Evolutionary conservation across 2,888 invertebrate species (phyloP).

Genomic region (Camponotus fellah): DNA sequence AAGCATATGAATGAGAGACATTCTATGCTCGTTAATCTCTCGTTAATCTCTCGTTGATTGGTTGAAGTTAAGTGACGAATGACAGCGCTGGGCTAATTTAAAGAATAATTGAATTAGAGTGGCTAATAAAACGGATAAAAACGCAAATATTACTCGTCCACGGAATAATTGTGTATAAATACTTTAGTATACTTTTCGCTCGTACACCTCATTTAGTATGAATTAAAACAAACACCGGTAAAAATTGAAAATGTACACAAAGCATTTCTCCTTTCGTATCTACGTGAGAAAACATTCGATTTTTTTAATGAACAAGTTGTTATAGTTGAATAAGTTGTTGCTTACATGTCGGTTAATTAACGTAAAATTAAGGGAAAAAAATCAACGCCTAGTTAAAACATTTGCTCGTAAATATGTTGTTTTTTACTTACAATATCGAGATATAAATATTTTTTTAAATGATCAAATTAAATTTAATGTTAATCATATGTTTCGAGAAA

Average conservation of each 20-base stretch:
- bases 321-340: too few species aligned
- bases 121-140: not conserved
- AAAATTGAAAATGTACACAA: slow-evolving; percentile 38
- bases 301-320: not conserved
- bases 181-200: slow-evolving; percentile 18
- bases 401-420: not conserved
- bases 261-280: not conserved
- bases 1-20: slow-evolving; percentile 7
- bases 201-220: slow-evolving; percentile 19
- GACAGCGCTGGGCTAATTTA: slow-evolving; percentile 9
- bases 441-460: not conserved
- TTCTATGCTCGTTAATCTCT: slow-evolving; percentile 6
- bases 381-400: not conserved
- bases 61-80: slow-evolving; percentile 25
- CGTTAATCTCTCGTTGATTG: slow-evolving; percentile 21
- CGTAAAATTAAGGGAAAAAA: not conserved
- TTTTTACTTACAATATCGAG: not conserved
- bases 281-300: not conserved
- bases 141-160: slow-evolving; percentile 10
- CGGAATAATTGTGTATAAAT: slow-evolving; percentile 41
- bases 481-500: slow-evolving; percentile 20
- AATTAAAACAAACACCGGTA: slow-evolving; percentile 36
- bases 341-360: not conserved
- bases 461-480: slow-evolving; percentile 18
- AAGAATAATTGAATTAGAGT: slow-evolving; percentile 39